Conservation (phyloP, 1,140 invertebrate genomes). For the Drosophila burlai region DNA sequence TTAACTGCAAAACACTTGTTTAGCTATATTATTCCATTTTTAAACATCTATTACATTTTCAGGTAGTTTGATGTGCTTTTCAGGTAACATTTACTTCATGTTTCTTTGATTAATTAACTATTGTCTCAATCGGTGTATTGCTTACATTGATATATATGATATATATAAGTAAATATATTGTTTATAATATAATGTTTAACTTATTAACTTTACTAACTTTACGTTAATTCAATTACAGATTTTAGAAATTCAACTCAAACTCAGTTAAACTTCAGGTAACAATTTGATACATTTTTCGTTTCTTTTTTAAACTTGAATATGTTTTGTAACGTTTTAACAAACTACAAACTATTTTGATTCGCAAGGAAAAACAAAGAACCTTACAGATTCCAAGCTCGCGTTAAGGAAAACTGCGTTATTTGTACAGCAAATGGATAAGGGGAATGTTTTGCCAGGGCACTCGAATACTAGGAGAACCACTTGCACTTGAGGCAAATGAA, state of each 20-base stretch:
- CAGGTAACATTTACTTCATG: constrained; percentile 21
- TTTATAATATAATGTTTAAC: not conserved
- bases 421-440: constrained; percentile 25
- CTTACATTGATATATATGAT: constrained; percentile 11
- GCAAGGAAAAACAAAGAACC: constrained; percentile 15
- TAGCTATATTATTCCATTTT: not conserved
- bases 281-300: constrained; percentile 26
- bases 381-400: constrained; percentile 5
- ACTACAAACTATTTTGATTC: constrained; percentile 57
- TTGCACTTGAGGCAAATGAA: constrained; percentile 78
- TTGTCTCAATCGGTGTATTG: constrained; percentile 27
- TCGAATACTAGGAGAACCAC: constrained; percentile 54
- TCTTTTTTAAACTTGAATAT: constrained; percentile 7
- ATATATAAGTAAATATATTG: constrained; percentile 4
- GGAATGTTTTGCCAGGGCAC: constrained; percentile 3
- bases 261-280: constrained; percentile 29
- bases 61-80: constrained; percentile 21
- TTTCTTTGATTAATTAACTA: constrained; percentile 6
- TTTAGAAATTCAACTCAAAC: constrained; percentile 23
- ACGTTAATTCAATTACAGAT: not conserved
- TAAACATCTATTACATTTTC: constrained; percentile 4
- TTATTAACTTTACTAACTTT: not conserved
- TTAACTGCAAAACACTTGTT: not conserved
- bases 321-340: constrained; percentile 11
- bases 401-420: constrained; percentile 30